Percentiles rank a stretch among this genome's conserved stretches.
Conservation (phyloP, 2,888 invertebrate species). For the Chymomyza fuscimana region DNA sequence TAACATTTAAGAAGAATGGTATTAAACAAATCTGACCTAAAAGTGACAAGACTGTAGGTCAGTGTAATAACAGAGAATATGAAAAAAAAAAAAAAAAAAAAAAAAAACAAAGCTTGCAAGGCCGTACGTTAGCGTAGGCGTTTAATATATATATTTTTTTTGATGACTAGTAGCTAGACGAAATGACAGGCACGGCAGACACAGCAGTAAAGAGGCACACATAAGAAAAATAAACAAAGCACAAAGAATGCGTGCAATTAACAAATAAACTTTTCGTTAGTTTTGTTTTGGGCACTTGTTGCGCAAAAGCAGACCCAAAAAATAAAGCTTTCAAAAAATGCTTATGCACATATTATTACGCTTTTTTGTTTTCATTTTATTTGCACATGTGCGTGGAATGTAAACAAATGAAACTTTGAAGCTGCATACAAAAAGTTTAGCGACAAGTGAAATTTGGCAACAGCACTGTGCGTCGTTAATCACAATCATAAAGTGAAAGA, state of each 20-base stretch:
- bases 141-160: constrained; percentile 24
- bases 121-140: not conserved
- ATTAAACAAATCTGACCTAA: not conserved
- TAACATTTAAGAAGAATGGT: constrained; percentile 25
- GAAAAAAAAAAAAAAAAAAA: not conserved
- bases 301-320: constrained; percentile 54
- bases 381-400: constrained; percentile 73
- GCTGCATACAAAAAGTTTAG: constrained; percentile 45
- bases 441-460: constrained; percentile 65
- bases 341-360: constrained; percentile 38
- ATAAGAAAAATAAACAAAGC: constrained; percentile 32
- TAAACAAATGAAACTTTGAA: constrained; percentile 73
- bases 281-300: constrained; percentile 57
- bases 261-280: constrained; percentile 5
- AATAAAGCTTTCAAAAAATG: constrained; percentile 17
- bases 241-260: constrained; percentile 25
- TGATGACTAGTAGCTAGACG: constrained; percentile 44
- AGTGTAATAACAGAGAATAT: constrained; percentile 45
- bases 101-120: constrained; percentile 25
- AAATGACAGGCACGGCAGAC: not conserved
- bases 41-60: not conserved
- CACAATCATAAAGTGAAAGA: constrained; percentile 43
- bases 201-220: constrained; percentile 21
- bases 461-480: constrained; percentile 33
- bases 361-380: constrained; percentile 50